Evolutionary conservation across 1,140 invertebrate genomes (phyloP).

Genomic region (Nomia melanderi): DNA sequence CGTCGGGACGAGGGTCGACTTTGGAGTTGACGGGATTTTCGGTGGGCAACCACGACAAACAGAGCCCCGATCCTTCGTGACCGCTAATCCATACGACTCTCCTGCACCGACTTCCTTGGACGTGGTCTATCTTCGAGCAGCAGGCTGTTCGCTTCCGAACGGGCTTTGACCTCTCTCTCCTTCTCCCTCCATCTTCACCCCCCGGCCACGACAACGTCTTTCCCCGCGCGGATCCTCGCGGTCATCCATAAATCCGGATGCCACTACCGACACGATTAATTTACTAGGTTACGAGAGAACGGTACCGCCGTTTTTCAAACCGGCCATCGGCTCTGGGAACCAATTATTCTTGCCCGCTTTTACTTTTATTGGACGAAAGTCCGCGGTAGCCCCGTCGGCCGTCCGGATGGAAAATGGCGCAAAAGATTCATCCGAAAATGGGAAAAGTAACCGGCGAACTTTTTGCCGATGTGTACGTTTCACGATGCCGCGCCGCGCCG

Average conservation of each 20-base stretch:
- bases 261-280: constrained; percentile 15
- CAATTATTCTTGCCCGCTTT: constrained; percentile 30
- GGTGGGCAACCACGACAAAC: constrained; percentile 56
- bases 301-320: not conserved
- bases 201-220: not conserved
- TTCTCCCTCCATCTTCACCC: too few species aligned
- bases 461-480: constrained; percentile 56
- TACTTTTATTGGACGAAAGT: not conserved
- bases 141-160: constrained; percentile 11
- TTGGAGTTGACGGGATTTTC: constrained; percentile 58
- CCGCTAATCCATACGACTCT: constrained; percentile 59
- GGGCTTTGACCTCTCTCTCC: constrained; percentile 9
- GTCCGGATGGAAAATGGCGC: constrained; percentile 11
- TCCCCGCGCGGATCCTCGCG: constrained; percentile 1
- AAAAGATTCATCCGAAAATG: constrained; percentile 49
- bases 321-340: constrained; percentile 6
- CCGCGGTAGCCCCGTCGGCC: not conserved
- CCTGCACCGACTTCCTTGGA: constrained; percentile 44
- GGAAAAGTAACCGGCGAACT: constrained; percentile 53
- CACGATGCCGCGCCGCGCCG: constrained; percentile 33
- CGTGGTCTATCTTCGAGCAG: constrained; percentile 48
- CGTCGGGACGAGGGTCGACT: constrained; percentile 50
- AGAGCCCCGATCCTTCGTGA: constrained; percentile 47
- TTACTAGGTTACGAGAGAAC: constrained; percentile 2
- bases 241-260: constrained; percentile 25